These are phyloP conservation scores for Xenus cinereus DNA, from an alignment of 2,113 vertebrate genomes.

Conservation along the genomic window DNA sequence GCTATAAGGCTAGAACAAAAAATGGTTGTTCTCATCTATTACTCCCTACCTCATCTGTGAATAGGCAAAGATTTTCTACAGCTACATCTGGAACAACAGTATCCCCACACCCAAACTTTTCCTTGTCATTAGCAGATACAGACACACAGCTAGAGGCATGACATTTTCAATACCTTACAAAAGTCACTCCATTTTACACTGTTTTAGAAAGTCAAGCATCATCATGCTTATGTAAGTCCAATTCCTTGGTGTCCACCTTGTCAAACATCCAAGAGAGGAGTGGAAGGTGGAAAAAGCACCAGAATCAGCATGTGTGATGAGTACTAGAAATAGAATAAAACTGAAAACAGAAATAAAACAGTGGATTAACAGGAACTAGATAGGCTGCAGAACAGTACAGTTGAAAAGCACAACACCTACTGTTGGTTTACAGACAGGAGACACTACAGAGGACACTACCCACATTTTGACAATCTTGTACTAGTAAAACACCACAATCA, in stretches of 20 bases:
- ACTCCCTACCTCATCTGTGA: background rate
- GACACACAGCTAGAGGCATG: rapidly evolving
- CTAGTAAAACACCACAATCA: background rate
- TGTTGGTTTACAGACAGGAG: background rate
- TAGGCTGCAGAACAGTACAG: background rate
- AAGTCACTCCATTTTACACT: background rate
- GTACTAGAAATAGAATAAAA: background rate
- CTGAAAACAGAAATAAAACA: background rate
- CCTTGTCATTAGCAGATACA: background rate
- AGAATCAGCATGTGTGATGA: background rate
- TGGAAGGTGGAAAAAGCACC: background rate
- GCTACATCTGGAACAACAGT: background rate
- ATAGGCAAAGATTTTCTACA: background rate
- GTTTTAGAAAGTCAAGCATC: background rate
- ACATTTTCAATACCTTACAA: background rate
- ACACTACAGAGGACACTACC: background rate
- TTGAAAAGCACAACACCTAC: background rate
- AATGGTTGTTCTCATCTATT: background rate
- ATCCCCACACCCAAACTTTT: background rate
- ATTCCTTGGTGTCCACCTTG: rapidly evolving
- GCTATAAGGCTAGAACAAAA: background rate
- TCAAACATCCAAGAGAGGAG: background rate
- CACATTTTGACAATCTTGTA: too few species aligned
- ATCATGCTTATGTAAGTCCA: background rate
- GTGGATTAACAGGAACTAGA: background rate